Percentiles rank a stretch among this genome's conserved stretches.
Conservation (phyloP, 2,888 invertebrate genomes). For the Tenthredo mesomela region DNA sequence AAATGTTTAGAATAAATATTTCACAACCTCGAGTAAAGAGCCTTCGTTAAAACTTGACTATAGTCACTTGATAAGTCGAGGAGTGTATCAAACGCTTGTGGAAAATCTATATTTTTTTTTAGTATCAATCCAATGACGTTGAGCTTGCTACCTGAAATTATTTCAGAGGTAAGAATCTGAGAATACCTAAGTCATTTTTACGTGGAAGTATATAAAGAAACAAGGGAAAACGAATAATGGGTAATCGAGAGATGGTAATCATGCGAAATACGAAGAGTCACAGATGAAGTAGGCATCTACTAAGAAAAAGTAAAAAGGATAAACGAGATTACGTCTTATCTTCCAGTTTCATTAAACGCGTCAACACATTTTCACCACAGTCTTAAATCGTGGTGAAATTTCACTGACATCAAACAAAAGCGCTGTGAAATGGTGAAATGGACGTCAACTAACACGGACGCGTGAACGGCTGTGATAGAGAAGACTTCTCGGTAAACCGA, state of each 20-base stretch:
- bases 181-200: neutral
- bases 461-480: constrained; percentile 35
- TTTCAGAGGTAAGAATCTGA: neutral
- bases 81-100: neutral
- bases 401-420: constrained; percentile 21
- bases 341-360: constrained; percentile 15
- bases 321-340: constrained; percentile 21
- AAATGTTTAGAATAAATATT: neutral
- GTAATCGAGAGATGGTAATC: neutral
- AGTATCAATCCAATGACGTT: neutral
- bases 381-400: constrained; percentile 1
- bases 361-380: neutral
- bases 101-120: neutral
- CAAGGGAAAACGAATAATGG: neutral
- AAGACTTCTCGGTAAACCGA: constrained; percentile 12
- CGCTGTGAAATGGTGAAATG: neutral
- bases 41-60: neutral
- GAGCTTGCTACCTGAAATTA: neutral
- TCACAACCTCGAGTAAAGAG: neutral
- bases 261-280: neutral
- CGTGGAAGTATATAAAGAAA: neutral
- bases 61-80: neutral
- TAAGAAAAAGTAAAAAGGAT: neutral
- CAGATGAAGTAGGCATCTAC: neutral
- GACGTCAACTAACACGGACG: constrained; percentile 9